Base-by-base conservation (phyloP, 2,888 invertebrate species). In the Ichneumoninae sp. region DNA sequence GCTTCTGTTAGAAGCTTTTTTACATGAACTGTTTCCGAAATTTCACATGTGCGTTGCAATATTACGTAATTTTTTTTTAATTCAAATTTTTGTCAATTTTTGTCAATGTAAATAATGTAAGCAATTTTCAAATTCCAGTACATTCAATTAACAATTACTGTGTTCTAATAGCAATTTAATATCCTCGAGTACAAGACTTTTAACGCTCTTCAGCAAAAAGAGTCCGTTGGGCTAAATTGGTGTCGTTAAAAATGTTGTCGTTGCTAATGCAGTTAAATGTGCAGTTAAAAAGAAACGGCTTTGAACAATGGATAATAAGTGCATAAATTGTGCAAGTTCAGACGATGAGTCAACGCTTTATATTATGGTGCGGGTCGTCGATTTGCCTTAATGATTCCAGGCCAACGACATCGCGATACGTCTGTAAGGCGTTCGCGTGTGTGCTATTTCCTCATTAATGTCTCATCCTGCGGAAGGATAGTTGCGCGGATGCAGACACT, bases 361-460 rank as follows among this genome's bases (percentile, higher is more conserved):
- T 84, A 74, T 69, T 84, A 81, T 69, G 77, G 47, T 69, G 78
- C 63, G 40, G 40, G 22, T n/a, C 54, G 86, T 70, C 83, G 79
- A 85, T 87, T 87, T 85, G 73, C 77, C 83, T 85, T 85, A 88
- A 87, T 81, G 87, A 87, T 87, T 84, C 63, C 80, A 75, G 75
- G 69, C 78, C 69, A 80, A 70, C 30, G 75, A 81, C 83, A 65
- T 77, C 52, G 77, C 33, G 65, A 83, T 78, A 70, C 60, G 57
- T 82, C 69, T 66, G 77, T 57, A 54, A 84, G 69, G 66, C 80
- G 40, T 79, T 68, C 52, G 54, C 63, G 81, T 63, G 76, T 81
- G 57, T 75, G 83, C 83, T 83, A 83, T 86, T 88, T 87, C 81
- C 87, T 88, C 88, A 87, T 88, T 88, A 88, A 88, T 85, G 88